Evolutionary conservation across 2,797 vertebrate species (phyloP).

Genomic region (Gallinago stenura): DNA sequence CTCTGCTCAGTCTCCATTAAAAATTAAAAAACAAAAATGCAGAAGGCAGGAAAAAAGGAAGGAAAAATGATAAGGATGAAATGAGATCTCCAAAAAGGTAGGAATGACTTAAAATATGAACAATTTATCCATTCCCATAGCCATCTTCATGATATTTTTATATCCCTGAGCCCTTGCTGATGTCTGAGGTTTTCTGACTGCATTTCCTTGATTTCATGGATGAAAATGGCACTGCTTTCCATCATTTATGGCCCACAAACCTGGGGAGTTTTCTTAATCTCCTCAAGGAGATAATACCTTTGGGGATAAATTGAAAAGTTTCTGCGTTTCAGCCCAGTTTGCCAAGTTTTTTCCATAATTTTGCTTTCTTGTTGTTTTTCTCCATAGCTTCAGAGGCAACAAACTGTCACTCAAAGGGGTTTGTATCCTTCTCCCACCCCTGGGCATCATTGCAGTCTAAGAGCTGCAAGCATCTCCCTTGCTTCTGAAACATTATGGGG

Average conservation of each 20-base stretch:
- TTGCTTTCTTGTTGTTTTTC: not conserved
- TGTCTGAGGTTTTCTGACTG: not conserved
- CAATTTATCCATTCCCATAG: not conserved
- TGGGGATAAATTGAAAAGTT: not conserved
- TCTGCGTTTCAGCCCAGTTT: not conserved
- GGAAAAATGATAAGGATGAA: not conserved
- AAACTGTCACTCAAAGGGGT: not conserved
- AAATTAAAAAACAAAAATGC: not conserved
- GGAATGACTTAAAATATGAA: not conserved
- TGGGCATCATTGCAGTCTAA: fast-evolving
- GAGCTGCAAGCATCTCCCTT: not conserved
- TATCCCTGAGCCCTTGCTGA: not conserved
- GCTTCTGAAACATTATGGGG: not conserved
- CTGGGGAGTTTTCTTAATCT: not conserved
- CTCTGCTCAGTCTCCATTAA: fast-evolving
- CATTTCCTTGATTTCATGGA: not conserved
- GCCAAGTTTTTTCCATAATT: not conserved
- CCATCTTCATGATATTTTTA: fast-evolving
- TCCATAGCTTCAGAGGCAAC: not conserved
- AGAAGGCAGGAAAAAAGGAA: not conserved
- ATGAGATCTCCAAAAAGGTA: not conserved
- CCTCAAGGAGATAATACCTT: not conserved
- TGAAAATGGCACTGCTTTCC: not conserved
- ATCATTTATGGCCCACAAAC: not conserved
- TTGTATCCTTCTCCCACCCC: not conserved